Evolutionary conservation across 2,113 vertebrate species (phyloP).

Genomic region (Hippocampus abdominalis): DNA sequence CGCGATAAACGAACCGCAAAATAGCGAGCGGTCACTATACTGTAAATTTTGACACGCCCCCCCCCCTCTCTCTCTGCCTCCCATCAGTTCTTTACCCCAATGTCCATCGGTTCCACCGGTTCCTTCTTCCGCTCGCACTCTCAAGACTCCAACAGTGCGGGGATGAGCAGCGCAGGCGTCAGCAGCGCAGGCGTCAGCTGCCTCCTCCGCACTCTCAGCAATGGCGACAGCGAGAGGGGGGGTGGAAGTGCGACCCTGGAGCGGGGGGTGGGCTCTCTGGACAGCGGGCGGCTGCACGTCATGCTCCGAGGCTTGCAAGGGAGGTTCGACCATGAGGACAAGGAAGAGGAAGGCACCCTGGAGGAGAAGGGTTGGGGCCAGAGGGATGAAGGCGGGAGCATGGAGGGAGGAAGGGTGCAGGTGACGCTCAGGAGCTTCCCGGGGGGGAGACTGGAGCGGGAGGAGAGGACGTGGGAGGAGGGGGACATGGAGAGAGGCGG

Average conservation of each 20-base stretch:
- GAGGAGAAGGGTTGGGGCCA: constrained; percentile 55
- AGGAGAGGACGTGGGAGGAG: constrained; percentile 66
- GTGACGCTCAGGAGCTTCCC: constrained; percentile 68
- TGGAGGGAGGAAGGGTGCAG: constrained; percentile 64
- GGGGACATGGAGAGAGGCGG: constrained; percentile 56
- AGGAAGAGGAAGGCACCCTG: constrained; percentile 54
- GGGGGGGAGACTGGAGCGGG: constrained; percentile 56
- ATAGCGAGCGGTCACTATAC: too few species aligned
- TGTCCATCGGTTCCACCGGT: constrained; percentile 86
- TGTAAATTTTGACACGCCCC: not conserved
- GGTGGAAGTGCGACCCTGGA: constrained; percentile 46
- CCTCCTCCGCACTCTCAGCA: constrained; percentile 92
- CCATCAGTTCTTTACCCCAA: constrained; percentile 87
- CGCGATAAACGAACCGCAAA: too few species aligned
- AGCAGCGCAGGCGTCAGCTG: constrained; percentile 93
- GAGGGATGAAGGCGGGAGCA: constrained; percentile 48
- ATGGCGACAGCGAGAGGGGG: constrained; percentile 70
- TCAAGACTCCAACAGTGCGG: constrained; percentile 92
- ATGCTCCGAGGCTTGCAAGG: constrained; percentile 66
- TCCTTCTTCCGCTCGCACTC: constrained; percentile 97
- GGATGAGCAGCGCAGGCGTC: constrained; percentile 75
- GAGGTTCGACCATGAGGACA: constrained; percentile 52
- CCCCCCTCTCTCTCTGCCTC: constrained; percentile 1
- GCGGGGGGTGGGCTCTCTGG: constrained; percentile 56
- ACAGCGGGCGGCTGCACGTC: constrained; percentile 57